Evolutionary conservation across 2,113 vertebrate species (phyloP).

Genomic region (Amblyopsis rosae): DNA sequence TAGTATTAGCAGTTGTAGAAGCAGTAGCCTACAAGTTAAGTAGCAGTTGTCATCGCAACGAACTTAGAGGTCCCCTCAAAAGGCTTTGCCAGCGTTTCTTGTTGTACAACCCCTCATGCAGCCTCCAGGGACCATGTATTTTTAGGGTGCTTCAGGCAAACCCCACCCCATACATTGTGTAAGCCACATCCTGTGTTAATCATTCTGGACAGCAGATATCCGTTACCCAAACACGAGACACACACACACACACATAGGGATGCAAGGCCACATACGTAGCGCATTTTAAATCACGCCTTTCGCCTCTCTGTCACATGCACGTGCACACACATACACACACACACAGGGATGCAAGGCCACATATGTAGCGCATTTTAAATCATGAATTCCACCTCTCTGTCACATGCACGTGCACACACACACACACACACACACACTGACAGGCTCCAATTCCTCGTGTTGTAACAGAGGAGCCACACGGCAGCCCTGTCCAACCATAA

Average conservation of each 20-base stretch:
- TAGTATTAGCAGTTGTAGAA: too few species aligned
- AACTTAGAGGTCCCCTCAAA: too few species aligned
- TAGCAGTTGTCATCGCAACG: too few species aligned
- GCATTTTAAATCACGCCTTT: neutral
- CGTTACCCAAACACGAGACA: conserved; percentile 8
- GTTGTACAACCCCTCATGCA: too few species aligned
- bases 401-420: conserved; percentile 11
- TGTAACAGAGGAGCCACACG: conserved; percentile 52
- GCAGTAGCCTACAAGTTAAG: too few species aligned
- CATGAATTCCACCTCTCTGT: too few species aligned
- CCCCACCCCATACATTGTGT: conserved; percentile 28
- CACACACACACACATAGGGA: neutral
- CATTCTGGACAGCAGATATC: conserved; percentile 18
- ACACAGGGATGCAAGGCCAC: neutral
- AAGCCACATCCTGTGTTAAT: conserved; percentile 51
- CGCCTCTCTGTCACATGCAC: neutral
- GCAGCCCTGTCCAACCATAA: conserved; percentile 55
- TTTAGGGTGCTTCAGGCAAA: conserved; percentile 37
- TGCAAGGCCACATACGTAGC: neutral
- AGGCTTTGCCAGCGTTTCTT: too few species aligned
- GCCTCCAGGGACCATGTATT: too few species aligned
- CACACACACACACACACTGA: conserved; percentile 41
- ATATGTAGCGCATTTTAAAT: neutral
- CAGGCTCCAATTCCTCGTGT: conserved; percentile 60
- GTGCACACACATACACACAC: conserved; percentile 5